Conservation (phyloP, 2,113 vertebrate species). For the Pristiophorus japonicus region DNA sequence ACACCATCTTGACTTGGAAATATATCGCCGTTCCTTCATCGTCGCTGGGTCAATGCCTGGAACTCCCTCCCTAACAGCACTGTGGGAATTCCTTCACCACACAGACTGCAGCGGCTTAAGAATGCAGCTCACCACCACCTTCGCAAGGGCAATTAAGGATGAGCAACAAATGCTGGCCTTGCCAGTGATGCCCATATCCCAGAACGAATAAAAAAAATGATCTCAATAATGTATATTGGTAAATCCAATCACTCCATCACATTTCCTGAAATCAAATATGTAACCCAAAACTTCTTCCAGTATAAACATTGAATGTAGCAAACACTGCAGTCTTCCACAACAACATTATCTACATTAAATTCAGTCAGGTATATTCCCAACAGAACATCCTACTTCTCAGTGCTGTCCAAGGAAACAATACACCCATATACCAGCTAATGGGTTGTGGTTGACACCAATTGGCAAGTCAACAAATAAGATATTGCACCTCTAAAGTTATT, state of each 20-base stretch:
- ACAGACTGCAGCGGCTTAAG: too few relatives aligned
- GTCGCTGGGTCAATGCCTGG: too few relatives aligned
- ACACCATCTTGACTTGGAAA: too few relatives aligned
- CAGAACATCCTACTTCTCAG: neutral
- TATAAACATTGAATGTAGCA: neutral
- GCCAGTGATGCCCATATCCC: too few relatives aligned
- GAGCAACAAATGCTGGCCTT: too few relatives aligned
- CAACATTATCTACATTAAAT: neutral
- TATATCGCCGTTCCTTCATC: too few relatives aligned
- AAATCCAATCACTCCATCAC: neutral
- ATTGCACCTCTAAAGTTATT: neutral
- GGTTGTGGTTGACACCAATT: neutral
- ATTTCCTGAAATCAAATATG: conserved; percentile 26
- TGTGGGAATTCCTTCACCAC: too few relatives aligned
- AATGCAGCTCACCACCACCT: too few relatives aligned
- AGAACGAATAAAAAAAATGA: too few relatives aligned
- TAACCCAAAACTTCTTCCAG: neutral
- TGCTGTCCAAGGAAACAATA: neutral
- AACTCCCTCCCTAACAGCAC: too few relatives aligned
- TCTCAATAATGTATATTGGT: neutral
- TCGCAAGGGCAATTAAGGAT: too few relatives aligned
- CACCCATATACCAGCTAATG: neutral
- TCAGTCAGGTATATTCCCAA: neutral
- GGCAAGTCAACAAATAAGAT: neutral
- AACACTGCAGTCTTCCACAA: neutral